Evolutionary conservation across 2,113 vertebrate genomes (phyloP).

Genomic region (Girardinichthys multiradiatus): DNA sequence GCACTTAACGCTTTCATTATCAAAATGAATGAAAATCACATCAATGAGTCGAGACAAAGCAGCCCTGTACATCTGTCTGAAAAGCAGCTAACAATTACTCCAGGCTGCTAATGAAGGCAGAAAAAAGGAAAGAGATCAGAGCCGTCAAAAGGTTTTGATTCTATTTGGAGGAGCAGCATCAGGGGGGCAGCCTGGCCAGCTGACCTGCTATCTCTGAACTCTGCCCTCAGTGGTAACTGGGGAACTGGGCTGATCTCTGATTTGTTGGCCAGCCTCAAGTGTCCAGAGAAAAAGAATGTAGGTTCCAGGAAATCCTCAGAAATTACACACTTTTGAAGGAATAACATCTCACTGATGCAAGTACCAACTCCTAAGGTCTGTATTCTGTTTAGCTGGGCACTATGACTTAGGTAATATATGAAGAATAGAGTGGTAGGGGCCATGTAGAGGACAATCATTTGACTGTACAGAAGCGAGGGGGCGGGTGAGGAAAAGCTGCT

Average conservation of each 20-base stretch:
- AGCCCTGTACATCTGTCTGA: conserved; percentile 52
- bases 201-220: conserved; percentile 65
- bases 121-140: conserved; percentile 23
- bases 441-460: conserved; percentile 91
- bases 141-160: conserved; percentile 49
- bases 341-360: conserved; percentile 11
- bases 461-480: conserved; percentile 76
- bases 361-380: neutral
- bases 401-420: conserved; percentile 76
- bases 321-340: conserved; percentile 31
- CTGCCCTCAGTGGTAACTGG: conserved; percentile 41
- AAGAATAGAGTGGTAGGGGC: conserved; percentile 80
- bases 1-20: conserved; percentile 75
- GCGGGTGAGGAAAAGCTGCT: conserved; percentile 71
- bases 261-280: conserved; percentile 44
- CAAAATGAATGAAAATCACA: conserved; percentile 73
- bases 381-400: conserved; percentile 21
- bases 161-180: conserved; percentile 49
- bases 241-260: conserved; percentile 57
- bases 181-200: conserved; percentile 52
- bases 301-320: conserved; percentile 12
- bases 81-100: conserved; percentile 71
- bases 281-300: conserved; percentile 16
- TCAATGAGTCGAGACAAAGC: conserved; percentile 54
- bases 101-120: conserved; percentile 60